Base-by-base conservation (phyloP, 1,140 invertebrate genomes). In the Sycophaga agraensis region DNA sequence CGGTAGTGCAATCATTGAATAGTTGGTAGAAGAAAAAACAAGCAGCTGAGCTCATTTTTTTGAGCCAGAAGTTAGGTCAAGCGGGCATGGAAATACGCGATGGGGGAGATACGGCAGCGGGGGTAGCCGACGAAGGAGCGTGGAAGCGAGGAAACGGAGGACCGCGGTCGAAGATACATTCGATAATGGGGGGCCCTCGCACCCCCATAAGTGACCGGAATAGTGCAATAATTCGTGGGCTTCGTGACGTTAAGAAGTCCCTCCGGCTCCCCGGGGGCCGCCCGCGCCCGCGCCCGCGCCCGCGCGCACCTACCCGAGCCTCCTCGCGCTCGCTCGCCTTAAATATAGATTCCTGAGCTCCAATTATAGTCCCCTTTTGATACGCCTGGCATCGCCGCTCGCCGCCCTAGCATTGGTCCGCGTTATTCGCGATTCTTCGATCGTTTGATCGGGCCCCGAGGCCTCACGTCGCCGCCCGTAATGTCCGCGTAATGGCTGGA, bases 351-450 rank as follows among this genome's bases (percentile, higher is more conserved):
- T 53, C 66, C 63, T 72, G 68, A 67, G 61, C 67, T 72, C 69
- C 77, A 79, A 79, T 79, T 79, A 77, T 71, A 46, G 4, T 71
- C 70, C 73, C 76, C n/a, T n/a, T 79, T 79, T 79, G 76, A 78
- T 78, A 73, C 72, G 67, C 67, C n/a, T 43, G 8, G 24, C 2
- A 7, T 16, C 21, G n/a, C n/a, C n/a, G n/a, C n/a, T n/a, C n/a
- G n/a, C n/a, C n/a, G n/a, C n/a, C n/a, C n/a, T n/a, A n/a, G n/a
- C n/a, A 5, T 26, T 39, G 50, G 22, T 26, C 39, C 8, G 26
- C 16, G 8, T 28, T 12, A 24, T n/a, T 26, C 21, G 46, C 63
- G 43, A 63, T 45, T 50, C 26, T 65, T 37, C 67, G 67, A 71
- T 74, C 71, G 74, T 76, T 76, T 72, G 70, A 75, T 74, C 68